Evolutionary conservation across 2,888 invertebrate genomes (phyloP).

Genomic region (Hoplodrina ambigua): DNA sequence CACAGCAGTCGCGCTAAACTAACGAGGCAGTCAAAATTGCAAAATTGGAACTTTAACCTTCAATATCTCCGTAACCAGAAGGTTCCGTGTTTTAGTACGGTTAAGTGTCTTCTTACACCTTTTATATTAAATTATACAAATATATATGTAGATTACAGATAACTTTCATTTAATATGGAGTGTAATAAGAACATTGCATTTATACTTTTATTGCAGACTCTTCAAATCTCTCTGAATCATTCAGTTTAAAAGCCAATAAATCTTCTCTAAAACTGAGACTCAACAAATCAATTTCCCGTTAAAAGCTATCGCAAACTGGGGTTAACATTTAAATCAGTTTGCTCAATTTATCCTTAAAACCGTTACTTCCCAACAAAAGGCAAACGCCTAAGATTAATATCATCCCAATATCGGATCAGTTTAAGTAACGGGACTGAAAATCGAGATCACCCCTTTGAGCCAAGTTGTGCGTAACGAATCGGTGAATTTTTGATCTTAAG

Average conservation of each 20-base stretch:
- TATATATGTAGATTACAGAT: too few relatives aligned
- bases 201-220: neutral
- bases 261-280: slow-evolving; percentile 20
- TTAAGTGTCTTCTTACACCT: too few relatives aligned
- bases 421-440: slow-evolving; percentile 77
- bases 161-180: neutral
- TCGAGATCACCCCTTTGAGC: slow-evolving; percentile 78
- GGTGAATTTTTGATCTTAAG: slow-evolving; percentile 84
- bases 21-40: too few relatives aligned
- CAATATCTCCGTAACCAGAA: neutral
- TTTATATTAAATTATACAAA: too few relatives aligned
- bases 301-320: slow-evolving; percentile 52
- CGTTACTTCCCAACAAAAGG: slow-evolving; percentile 61
- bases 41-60: too few relatives aligned
- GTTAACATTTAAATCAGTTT: slow-evolving; percentile 64
- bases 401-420: slow-evolving; percentile 78
- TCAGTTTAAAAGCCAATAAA: slow-evolving; percentile 16
- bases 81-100: too few relatives aligned
- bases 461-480: slow-evolving; percentile 80
- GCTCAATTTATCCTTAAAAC: slow-evolving; percentile 61
- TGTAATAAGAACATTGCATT: neutral
- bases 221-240: slow-evolving; percentile 6
- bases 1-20: too few relatives aligned
- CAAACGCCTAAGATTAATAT: slow-evolving; percentile 68
- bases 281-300: slow-evolving; percentile 53